These are phyloP conservation scores for Euura lappo DNA, from an alignment of 1,140 invertebrate genomes.

Conservation along the genomic window DNA sequence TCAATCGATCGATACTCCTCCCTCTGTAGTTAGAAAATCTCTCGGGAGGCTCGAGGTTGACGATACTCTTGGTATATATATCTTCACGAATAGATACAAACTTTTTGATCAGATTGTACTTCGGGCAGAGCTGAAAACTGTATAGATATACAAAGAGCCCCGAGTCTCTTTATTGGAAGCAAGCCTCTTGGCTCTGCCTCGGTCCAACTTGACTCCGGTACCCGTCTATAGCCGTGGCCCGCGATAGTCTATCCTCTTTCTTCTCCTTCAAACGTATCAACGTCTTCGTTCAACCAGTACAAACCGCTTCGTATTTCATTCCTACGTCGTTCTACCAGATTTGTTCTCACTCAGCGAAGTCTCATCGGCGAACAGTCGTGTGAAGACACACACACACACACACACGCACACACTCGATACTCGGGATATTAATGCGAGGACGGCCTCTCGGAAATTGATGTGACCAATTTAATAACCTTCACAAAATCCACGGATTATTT, in stretches of 20 bases:
- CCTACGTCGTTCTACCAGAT: constrained; percentile 21
- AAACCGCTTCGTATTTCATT: constrained; percentile 21
- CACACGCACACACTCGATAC: too few relatives aligned
- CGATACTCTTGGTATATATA: background rate
- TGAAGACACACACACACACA: background rate
- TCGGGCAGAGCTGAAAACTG: background rate
- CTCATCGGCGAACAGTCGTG: constrained; percentile 2
- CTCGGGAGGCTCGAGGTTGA: background rate
- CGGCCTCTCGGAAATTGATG: too few relatives aligned
- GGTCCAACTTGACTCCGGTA: background rate
- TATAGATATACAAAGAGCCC: background rate
- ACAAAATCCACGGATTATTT: too few relatives aligned
- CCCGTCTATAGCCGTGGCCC: constrained; percentile 4
- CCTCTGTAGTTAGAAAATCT: too few relatives aligned
- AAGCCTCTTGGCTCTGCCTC: constrained; percentile 19
- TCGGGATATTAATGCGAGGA: too few relatives aligned
- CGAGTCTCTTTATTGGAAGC: constrained; percentile 31
- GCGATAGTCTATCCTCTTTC: background rate
- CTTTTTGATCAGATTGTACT: constrained; percentile 6
- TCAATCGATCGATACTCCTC: too few relatives aligned
- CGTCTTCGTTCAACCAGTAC: background rate
- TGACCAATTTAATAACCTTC: too few relatives aligned
- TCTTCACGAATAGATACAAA: background rate
- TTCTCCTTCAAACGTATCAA: background rate
- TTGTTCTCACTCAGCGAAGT: constrained; percentile 18